phyloP scores from a whole-genome alignment of 2,797 vertebrate genomes.

The Rhabdophis nuchalis region DNA sequence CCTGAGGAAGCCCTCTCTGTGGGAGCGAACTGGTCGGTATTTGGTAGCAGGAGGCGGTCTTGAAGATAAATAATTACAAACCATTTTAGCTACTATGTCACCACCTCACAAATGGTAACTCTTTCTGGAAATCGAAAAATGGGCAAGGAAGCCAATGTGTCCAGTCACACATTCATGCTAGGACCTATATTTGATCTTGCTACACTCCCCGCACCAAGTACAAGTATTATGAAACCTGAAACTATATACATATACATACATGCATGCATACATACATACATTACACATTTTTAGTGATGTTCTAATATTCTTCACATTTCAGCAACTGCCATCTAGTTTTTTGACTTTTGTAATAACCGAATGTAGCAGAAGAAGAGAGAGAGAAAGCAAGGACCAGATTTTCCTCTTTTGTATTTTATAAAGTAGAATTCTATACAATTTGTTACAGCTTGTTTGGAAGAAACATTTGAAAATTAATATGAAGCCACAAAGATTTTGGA shows the following conservation, averaged over 20 bases:
- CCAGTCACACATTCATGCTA: neutral
- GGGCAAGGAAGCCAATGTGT: neutral
- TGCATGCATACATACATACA: no score
- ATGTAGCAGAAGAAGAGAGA: neutral
- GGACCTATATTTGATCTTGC: neutral
- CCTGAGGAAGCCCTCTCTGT: no score
- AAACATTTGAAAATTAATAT: conserved; percentile 21
- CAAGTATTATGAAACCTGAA: neutral
- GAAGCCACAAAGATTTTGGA: conserved; percentile 18
- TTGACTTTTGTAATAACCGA: neutral
- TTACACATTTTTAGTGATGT: neutral
- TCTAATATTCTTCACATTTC: neutral
- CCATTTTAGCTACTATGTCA: neutral
- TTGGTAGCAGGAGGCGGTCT: no score
- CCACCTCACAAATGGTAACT: neutral
- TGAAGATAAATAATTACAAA: no score
- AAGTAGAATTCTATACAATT: neutral
- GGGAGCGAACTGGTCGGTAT: no score
- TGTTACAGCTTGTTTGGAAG: neutral
- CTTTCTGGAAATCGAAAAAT: neutral
- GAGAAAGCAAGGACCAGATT: neutral
- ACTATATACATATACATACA: neutral
- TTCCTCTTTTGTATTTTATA: neutral
- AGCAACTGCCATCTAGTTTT: neutral
- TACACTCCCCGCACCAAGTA: neutral